Conservation (phyloP, 2,113 vertebrate genomes). For the Triplophysa dalaica region DNA sequence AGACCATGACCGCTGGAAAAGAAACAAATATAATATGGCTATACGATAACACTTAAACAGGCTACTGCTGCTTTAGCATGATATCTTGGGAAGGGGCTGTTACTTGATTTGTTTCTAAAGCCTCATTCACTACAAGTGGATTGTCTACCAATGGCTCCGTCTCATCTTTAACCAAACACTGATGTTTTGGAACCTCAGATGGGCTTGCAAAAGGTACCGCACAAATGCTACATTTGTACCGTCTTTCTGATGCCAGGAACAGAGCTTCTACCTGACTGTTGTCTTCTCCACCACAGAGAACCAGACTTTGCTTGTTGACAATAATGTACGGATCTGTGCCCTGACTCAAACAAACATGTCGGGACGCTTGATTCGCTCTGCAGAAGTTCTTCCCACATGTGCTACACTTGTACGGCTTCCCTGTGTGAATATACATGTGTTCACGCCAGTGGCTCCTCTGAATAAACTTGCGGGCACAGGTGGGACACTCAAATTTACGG, state of each 20-base stretch:
- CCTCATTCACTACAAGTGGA: constrained; percentile 64
- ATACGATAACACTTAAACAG: not conserved
- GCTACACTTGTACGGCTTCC: constrained; percentile 87
- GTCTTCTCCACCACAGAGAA: constrained; percentile 84
- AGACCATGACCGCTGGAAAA: not conserved
- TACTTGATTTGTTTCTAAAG: not conserved
- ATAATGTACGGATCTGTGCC: constrained; percentile 82
- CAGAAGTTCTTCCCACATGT: constrained; percentile 88
- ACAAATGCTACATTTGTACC: constrained; percentile 86
- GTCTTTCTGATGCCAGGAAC: constrained; percentile 80
- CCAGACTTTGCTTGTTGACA: constrained; percentile 85
- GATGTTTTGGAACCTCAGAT: constrained; percentile 83
- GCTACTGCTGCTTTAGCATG: not conserved
- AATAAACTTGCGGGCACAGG: constrained; percentile 86
- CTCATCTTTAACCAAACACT: constrained; percentile 61
- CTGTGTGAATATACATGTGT: constrained; percentile 90
- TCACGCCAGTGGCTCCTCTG: constrained; percentile 90
- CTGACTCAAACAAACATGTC: constrained; percentile 85
- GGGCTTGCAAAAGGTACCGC: constrained; percentile 82
- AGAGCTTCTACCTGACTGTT: constrained; percentile 85
- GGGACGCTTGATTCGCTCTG: constrained; percentile 84
- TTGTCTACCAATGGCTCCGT: constrained; percentile 70
- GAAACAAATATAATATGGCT: not conserved
- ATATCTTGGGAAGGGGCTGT: not conserved
- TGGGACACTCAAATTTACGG: constrained; percentile 84